A percentile compares a stretch with the other conserved stretches of the same genome.
phyloP scores from a whole-genome alignment of 2,797 vertebrate species.

The Allobates femoralis region DNA sequence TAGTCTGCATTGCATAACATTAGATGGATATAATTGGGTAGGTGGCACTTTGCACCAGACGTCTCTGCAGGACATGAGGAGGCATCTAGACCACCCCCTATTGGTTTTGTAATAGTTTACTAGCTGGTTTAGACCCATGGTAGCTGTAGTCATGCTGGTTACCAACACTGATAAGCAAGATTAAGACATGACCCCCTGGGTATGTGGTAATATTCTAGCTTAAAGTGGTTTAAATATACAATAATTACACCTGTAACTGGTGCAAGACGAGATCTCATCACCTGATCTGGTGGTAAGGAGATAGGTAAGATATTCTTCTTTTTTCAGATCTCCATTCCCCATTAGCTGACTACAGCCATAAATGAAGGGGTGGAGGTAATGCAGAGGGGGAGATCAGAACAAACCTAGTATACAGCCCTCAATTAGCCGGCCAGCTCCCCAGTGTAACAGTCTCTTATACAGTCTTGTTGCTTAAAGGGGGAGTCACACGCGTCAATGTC shows the following conservation, averaged over 20 bases:
- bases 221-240: not conserved
- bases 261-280: not conserved
- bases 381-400: not conserved
- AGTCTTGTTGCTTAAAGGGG: no score
- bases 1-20: not conserved
- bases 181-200: slow-evolving; percentile 13
- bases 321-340: not conserved
- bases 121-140: slow-evolving; percentile 31
- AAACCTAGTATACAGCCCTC: not conserved
- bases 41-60: not conserved
- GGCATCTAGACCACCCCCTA: not conserved
- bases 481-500: no score
- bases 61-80: not conserved
- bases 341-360: not conserved
- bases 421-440: no score
- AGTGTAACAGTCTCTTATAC: no score
- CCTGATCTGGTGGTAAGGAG: not conserved
- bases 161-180: slow-evolving; percentile 26
- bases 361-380: not conserved
- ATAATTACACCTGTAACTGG: not conserved
- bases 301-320: not conserved
- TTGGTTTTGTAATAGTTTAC: slow-evolving; percentile 7
- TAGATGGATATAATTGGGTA: not conserved
- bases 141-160: slow-evolving; percentile 14
- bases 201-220: slow-evolving; percentile 12